Evolutionary conservation across 2,797 vertebrate species (phyloP).

Genomic region (Acanthurus leucopareius): DNA sequence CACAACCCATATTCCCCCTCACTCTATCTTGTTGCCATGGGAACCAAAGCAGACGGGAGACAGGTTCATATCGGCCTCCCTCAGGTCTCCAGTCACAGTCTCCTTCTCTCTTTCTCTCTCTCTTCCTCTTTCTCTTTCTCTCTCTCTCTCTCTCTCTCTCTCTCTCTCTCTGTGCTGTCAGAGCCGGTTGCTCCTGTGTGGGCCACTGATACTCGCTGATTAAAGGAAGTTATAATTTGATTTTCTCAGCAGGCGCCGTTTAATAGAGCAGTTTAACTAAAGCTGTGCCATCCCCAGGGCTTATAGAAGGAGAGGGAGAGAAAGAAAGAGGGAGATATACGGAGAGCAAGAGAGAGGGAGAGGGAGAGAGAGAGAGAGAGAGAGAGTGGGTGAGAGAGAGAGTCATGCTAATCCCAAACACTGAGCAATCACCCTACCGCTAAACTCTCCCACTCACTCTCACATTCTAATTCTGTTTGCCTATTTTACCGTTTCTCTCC

Average conservation of each 20-base stretch:
- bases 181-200: slow-evolving; percentile 84
- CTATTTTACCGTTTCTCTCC: slow-evolving; percentile 69
- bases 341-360: slow-evolving; percentile 33
- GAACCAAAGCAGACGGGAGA: slow-evolving; percentile 86
- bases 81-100: slow-evolving; percentile 85
- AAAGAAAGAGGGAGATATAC: slow-evolving; percentile 57
- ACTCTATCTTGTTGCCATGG: slow-evolving; percentile 87
- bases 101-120: slow-evolving; percentile 58
- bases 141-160: slow-evolving; percentile 39
- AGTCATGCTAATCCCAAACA: slow-evolving; percentile 89
- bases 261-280: slow-evolving; percentile 88
- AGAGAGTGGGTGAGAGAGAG: slow-evolving; percentile 46
- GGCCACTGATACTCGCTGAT: slow-evolving; percentile 87
- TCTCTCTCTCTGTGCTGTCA: slow-evolving; percentile 71
- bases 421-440: slow-evolving; percentile 89
- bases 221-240: slow-evolving; percentile 89
- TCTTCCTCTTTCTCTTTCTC: slow-evolving; percentile 39
- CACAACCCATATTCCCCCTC: slow-evolving; percentile 81
- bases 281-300: slow-evolving; percentile 86
- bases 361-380: slow-evolving; percentile 31
- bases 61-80: slow-evolving; percentile 86
- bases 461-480: slow-evolving; percentile 83
- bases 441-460: slow-evolving; percentile 85
- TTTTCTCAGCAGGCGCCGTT: slow-evolving; percentile 87
- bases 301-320: slow-evolving; percentile 76